Conservation (phyloP, 2,113 vertebrate genomes). For the Callipepla californica region DNA sequence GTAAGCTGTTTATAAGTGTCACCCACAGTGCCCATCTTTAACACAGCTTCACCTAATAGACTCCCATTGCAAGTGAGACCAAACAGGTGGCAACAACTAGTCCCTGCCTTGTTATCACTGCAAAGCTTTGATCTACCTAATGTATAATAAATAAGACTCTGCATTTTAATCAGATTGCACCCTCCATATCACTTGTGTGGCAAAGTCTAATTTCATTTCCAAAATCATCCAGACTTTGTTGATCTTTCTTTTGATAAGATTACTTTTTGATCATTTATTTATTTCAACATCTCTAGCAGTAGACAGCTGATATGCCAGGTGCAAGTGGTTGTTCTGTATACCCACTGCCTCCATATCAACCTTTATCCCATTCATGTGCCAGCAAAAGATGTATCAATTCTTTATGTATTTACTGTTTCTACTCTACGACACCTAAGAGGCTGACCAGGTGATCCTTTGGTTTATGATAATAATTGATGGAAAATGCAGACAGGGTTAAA, state of each 20-base stretch:
- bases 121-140: slow-evolving; percentile 77
- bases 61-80: slow-evolving; percentile 57
- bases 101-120: slow-evolving; percentile 55
- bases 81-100: slow-evolving; percentile 67
- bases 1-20: not conserved
- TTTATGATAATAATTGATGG: not conserved
- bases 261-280: slow-evolving; percentile 78
- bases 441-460: not conserved
- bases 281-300: slow-evolving; percentile 51
- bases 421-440: not conserved
- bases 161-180: slow-evolving; percentile 72
- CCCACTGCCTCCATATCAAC: not conserved
- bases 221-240: slow-evolving; percentile 53
- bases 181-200: slow-evolving; percentile 65
- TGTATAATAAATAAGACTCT: slow-evolving; percentile 77
- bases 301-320: slow-evolving; percentile 52
- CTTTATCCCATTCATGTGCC: not conserved
- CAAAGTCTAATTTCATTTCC: slow-evolving; percentile 54
- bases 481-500: slow-evolving; percentile 5
- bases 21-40: not conserved
- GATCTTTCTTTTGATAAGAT: slow-evolving; percentile 46
- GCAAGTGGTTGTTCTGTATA: slow-evolving; percentile 26
- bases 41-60: slow-evolving; percentile 57
- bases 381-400: not conserved
- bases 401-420: slow-evolving; percentile 23